Percentiles rank a stretch among this genome's conserved stretches.
phyloP scores from a whole-genome alignment of 2,113 vertebrate genomes.

The pig (Sus scrofa) region DNA sequence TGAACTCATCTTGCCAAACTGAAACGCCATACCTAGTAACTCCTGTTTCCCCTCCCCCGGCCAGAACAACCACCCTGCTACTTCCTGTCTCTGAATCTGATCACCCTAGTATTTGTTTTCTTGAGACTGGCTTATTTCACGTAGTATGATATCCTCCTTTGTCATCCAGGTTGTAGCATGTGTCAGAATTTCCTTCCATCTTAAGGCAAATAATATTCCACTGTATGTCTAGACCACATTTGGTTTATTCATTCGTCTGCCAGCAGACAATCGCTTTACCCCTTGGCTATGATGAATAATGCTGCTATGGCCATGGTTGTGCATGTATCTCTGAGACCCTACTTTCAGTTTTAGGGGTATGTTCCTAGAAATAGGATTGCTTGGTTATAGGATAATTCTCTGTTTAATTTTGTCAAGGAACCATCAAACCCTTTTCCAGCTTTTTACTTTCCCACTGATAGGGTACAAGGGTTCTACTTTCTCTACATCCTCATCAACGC shows the following conservation, averaged over 20 bases:
- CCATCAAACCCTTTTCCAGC: neutral
- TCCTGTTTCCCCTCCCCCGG: accelerated
- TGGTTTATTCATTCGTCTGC: neutral
- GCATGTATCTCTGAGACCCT: neutral
- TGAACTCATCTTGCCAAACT: neutral
- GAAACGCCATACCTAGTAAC: neutral
- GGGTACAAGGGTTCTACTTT: neutral
- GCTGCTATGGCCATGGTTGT: neutral
- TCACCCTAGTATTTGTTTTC: neutral
- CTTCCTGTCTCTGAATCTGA: neutral
- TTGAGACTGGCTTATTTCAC: neutral
- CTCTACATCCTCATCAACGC: neutral
- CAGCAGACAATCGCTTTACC: neutral
- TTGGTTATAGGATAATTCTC: neutral
- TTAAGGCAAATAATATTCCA: neutral
- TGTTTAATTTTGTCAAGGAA: neutral
- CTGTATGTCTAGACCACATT: neutral
- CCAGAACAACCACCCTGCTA: accelerated
- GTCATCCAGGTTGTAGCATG: neutral
- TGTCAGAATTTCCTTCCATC: neutral
- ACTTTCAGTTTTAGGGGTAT: neutral
- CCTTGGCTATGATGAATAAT: neutral
- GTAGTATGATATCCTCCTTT: neutral
- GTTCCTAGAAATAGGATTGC: neutral
- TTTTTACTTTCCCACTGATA: neutral